phyloP scores from a whole-genome alignment of 2,888 invertebrate genomes.

The Suillia variegata region DNA sequence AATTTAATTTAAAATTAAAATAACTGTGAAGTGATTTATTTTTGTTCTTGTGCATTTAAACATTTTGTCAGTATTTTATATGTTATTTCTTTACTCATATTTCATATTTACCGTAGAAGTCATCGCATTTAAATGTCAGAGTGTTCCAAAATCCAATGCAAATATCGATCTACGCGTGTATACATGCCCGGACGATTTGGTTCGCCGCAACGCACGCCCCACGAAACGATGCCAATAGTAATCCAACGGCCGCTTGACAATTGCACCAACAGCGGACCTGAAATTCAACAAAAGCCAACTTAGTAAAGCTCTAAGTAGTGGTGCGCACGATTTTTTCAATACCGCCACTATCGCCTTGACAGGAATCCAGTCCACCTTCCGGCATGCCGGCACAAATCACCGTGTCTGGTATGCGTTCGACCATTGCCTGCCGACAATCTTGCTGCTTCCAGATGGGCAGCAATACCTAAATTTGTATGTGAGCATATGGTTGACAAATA shows the following conservation, averaged over 20 bases:
- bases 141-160: constrained; percentile 58
- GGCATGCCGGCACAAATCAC: constrained; percentile 78
- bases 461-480: constrained; percentile 55
- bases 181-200: constrained; percentile 80
- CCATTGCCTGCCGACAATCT: constrained; percentile 68
- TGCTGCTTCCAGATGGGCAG: constrained; percentile 79
- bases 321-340: too few relatives aligned
- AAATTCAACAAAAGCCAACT: too few relatives aligned
- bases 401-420: constrained; percentile 70
- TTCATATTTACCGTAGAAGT: too few relatives aligned
- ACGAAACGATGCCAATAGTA: constrained; percentile 80
- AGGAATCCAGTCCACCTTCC: constrained; percentile 80
- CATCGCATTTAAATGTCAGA: constrained; percentile 43
- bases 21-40: too few relatives aligned
- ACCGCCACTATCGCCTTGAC: constrained; percentile 72
- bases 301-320: too few relatives aligned
- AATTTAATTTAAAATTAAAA: neutral
- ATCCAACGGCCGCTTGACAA: constrained; percentile 78
- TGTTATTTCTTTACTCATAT: too few relatives aligned
- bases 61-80: too few relatives aligned
- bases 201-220: constrained; percentile 83
- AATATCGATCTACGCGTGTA: constrained; percentile 66
- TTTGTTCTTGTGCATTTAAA: too few relatives aligned
- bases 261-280: constrained; percentile 77
- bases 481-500: neutral